These are phyloP conservation scores for Spermophilus dauricus DNA, from an alignment of 2,113 vertebrate genomes.

Conservation along the genomic window DNA sequence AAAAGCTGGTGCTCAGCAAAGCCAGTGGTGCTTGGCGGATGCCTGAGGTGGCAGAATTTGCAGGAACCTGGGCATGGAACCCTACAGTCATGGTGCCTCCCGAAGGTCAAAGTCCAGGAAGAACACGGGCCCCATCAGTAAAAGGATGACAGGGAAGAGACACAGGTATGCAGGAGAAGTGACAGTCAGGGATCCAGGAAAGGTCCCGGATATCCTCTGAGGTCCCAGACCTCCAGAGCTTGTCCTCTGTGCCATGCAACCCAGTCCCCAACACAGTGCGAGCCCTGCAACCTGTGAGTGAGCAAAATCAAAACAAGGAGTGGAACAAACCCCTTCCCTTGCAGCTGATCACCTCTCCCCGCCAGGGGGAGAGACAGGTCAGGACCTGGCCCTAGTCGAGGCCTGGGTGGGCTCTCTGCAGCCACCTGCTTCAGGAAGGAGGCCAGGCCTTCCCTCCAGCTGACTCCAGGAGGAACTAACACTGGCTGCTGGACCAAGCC, in stretches of 20 bases:
- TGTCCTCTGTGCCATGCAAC: neutral
- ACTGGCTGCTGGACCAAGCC: neutral
- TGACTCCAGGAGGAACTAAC: neutral
- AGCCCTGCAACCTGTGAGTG: neutral
- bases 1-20: neutral
- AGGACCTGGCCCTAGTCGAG: neutral
- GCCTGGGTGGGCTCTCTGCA: neutral
- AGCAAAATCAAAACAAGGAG: neutral
- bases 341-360: fast-evolving
- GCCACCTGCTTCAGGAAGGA: neutral
- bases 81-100: neutral
- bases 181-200: neutral
- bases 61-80: neutral
- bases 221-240: neutral
- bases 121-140: neutral
- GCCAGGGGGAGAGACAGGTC: neutral
- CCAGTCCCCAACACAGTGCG: neutral
- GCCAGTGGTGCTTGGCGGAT: neutral
- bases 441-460: fast-evolving
- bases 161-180: fast-evolving
- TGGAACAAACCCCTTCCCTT: neutral
- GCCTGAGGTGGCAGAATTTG: neutral
- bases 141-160: neutral
- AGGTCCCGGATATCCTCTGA: neutral
- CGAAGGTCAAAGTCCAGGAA: neutral